Base-by-base conservation (phyloP, 1,140 invertebrate genomes). In the Rhizoglyphus robini region DNA sequence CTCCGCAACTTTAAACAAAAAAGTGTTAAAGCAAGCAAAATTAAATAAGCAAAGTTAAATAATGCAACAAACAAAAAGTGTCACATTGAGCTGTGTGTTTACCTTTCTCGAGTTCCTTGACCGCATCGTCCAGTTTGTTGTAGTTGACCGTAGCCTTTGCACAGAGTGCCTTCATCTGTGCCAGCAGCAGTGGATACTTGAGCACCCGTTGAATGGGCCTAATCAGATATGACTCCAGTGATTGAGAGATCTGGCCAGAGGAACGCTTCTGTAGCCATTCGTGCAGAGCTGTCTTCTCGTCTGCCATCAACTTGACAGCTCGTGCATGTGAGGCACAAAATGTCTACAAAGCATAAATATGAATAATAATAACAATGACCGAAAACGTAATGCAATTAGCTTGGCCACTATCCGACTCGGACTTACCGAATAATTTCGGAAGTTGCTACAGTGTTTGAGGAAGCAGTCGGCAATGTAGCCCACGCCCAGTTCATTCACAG, bases 271-370 rank as follows among this genome's bases (percentile, higher is more conserved):
- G 23, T 48, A 68, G 30, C 27, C 67, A 68, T 46, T 68, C 67
- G 20, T 51, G 32, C 48, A 68, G 27, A 25, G 63, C 64, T 15
- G 63, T 57, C 38, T 68, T 68, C 15, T 61, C 46, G 11, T 57
- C 36, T n/a, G 34, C 38, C 36, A 97, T 82, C 76, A 96, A 90
- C 83, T 97, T 97, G 81, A 97, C 94, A 70, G 94, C 92, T 81
- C 96, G 93, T 70, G 93, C 96, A 78, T 98, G 94, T 79, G 90
- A 96, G 47, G 94, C 94, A 80, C 93, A 97, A 80, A 97, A 98
- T 67, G 94, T 47, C 51, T 68, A 54, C 8, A 32, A 54, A 54
- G 23, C n/a, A n/a, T n/a, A n/a, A n/a, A 15, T 15, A 46, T 46
- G 41, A 46, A 46, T 15, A 23, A 15, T 34, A 27, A 29, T 27